Evolutionary conservation across 2,113 vertebrate species (phyloP), one percentile per base, ranked within the genome.

Genomic region (Aix galericulata): DNA sequence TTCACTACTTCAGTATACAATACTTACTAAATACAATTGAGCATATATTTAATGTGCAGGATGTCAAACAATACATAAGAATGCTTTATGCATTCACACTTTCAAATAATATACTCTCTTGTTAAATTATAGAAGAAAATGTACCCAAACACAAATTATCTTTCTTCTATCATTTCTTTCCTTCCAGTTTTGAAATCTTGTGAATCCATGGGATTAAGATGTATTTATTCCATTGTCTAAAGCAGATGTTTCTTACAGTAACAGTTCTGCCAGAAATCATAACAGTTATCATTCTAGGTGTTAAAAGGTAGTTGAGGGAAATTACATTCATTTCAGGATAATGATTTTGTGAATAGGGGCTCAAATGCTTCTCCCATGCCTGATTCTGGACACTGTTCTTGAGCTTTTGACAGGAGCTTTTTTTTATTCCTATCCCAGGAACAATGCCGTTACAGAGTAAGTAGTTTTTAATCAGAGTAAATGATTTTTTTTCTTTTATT

Each of bases 121-220:
- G 50, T 75, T 67, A 25, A 85, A 62, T 44, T 58, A 26, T 2
- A 58, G 46, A 82, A 79, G 10, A 59, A 73, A 77, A 59, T 12
- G 1, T 34, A 5, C 14, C 50, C n/a, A 34, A 62, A 36, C 13
- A 50, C 1, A 10, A 44, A 13, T 38, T 1, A 22, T 75, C 25
- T 88, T 92, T 60, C 8, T 86, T 71, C 34, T 40, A 13, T 26
- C 22, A 31, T 9, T 72, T 64, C 6, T 63, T 11, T 52, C 26
- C 20, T 36, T 92, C 15, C 13, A 23, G 12, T 36, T 93, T 48
- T 67, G 62, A 73, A 76, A n/a, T n/a, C 11, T 40, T 74, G 7
- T 44, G 29, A 58, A 58, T 75, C 13, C 11, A 6, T 0, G 1
- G 0, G 0, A 21, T 46, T 14, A 60, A 79, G 36, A 52, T 1